phyloP scores from a whole-genome alignment of 2,888 invertebrate species.

The Drosophila subsilvestris region DNA sequence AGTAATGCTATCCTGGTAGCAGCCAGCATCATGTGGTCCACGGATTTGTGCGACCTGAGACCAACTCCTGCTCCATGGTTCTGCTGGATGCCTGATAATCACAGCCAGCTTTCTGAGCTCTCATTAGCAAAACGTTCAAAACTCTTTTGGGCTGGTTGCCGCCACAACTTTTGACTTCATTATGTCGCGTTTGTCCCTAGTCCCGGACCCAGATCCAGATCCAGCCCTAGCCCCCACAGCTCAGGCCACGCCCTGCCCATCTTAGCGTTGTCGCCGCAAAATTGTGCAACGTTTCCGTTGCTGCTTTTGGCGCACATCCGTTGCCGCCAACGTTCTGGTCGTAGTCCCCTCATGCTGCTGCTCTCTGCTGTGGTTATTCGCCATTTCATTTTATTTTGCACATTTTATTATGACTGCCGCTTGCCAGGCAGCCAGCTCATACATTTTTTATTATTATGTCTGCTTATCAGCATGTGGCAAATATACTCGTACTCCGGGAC shows the following conservation, averaged over 20 bases:
- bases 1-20: constrained; percentile 15
- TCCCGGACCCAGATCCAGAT: not conserved
- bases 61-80: constrained; percentile 9
- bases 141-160: constrained; percentile 59
- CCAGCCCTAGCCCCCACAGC: not conserved
- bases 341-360: constrained; percentile 7
- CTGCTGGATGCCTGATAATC: constrained; percentile 58
- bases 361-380: constrained; percentile 61
- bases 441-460: constrained; percentile 78
- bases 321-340: constrained; percentile 57
- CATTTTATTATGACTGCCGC: constrained; percentile 76
- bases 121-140: constrained; percentile 76
- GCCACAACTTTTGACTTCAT: constrained; percentile 74
- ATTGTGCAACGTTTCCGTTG: constrained; percentile 76
- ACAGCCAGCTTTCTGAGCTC: constrained; percentile 65
- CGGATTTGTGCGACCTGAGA: not conserved
- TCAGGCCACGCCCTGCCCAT: constrained; percentile 29
- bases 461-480: constrained; percentile 78
- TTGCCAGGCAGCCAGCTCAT: constrained; percentile 65
- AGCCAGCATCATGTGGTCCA: constrained; percentile 13
- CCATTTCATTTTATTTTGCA: constrained; percentile 78
- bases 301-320: constrained; percentile 75
- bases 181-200: constrained; percentile 63
- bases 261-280: constrained; percentile 67
- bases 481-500: constrained; percentile 65